Evolutionary conservation across 2,888 invertebrate species (phyloP).

Genomic region (Drosophila flavopinicola): DNA sequence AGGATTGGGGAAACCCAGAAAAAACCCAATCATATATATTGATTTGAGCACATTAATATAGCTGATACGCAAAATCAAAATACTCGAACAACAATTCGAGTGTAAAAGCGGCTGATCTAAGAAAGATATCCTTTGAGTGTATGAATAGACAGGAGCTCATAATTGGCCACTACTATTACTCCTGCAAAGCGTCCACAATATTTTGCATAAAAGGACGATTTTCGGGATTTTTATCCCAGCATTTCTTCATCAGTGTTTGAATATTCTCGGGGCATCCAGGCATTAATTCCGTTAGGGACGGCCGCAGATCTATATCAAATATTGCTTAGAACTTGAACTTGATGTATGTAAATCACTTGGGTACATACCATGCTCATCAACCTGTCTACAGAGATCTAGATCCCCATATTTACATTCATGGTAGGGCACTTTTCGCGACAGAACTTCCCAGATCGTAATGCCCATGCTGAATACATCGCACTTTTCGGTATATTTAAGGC

Average conservation of each 20-base stretch:
- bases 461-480: constrained; percentile 25
- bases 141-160: too few species aligned
- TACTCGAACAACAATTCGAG: too few species aligned
- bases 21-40: too few species aligned
- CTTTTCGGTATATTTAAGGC: not conserved
- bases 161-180: too few species aligned
- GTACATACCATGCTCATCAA: not conserved
- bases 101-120: too few species aligned
- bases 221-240: not conserved
- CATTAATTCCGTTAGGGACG: not conserved
- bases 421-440: not conserved
- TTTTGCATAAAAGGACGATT: not conserved
- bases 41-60: too few species aligned
- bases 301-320: constrained; percentile 14
- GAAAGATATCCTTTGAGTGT: too few species aligned
- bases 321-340: not conserved
- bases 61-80: too few species aligned
- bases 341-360: too few species aligned
- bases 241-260: not conserved
- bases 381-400: not conserved
- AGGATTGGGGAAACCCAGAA: too few species aligned
- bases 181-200: not conserved
- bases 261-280: not conserved
- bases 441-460: constrained; percentile 23
- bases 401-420: rapidly evolving